A percentile compares a stretch with the other conserved stretches of the same genome.
These are phyloP conservation scores for Gopherus flavomarginatus DNA, from an alignment of 2,113 vertebrate genomes.

Conservation along the genomic window DNA sequence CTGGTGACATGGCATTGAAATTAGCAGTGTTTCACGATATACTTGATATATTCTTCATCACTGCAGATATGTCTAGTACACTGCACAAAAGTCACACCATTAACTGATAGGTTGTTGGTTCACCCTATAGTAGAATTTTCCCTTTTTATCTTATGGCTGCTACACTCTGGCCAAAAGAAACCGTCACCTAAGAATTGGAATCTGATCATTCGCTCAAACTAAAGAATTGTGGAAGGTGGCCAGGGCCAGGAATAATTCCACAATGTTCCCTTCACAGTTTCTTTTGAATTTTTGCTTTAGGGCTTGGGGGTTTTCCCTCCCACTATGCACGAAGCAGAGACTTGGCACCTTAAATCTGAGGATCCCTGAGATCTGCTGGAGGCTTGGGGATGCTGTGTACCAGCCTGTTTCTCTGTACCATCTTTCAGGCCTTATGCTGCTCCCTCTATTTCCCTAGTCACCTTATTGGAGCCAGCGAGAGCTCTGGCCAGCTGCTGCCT, in stretches of 20 bases:
- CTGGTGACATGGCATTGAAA: neutral
- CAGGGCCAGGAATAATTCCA: neutral
- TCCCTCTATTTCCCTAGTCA: neutral
- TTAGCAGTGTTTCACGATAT: neutral
- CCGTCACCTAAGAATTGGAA: neutral
- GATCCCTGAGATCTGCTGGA: neutral
- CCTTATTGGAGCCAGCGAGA: neutral
- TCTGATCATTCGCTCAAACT: neutral
- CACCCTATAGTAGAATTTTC: neutral
- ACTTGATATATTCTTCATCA: neutral
- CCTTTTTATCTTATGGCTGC: accelerated
- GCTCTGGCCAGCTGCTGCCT: neutral
- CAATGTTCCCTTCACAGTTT: neutral
- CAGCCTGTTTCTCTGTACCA: neutral
- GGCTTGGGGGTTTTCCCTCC: neutral
- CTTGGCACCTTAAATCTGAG: neutral
- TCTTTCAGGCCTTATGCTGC: neutral
- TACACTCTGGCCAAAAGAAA: neutral
- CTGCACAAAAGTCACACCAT: neutral
- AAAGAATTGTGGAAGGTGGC: neutral
- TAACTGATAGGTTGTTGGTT: neutral
- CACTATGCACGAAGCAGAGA: neutral
- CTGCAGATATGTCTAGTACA: neutral
- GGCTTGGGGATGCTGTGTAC: neutral
- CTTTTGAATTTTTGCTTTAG: neutral